Evolutionary conservation across 2,113 vertebrate genomes (phyloP), one percentile per base, ranked within the genome.

Genomic region (Montifringilla adamsi): DNA sequence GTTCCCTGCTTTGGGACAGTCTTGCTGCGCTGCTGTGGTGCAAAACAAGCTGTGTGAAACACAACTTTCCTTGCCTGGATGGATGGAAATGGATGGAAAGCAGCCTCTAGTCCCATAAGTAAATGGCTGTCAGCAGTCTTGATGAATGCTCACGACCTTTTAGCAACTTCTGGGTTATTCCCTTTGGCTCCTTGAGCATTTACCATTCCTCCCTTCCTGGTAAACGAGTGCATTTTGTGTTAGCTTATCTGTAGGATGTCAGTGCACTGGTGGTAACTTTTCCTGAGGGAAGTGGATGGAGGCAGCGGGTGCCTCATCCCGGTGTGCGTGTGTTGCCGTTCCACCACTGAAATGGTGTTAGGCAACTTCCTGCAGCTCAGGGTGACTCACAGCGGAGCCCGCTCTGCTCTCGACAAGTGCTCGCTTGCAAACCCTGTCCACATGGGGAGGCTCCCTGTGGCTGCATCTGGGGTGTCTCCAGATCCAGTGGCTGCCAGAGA

Each of bases 281-380:
- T 81, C 55, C 23, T 16, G 70, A 53, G 66, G 66, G 66, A 82
- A 37, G 84, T 15, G 22, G 68, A 28, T 15, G 21, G 73, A 85
- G 86, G 66, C 79, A 55, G 44, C 0, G 0, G 22, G 52, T 47
- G 44, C 39, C 74, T 50, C 11, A 9, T 73, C 60, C 80, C 35
- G 1, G 11, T 33, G n/a, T 4, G 22, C 2, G 33, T 72, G 46
- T 84, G 53, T 33, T 7, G 2, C 63, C 0, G 0, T 49, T 63
- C 27, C 12, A 8, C 62, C 22, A 5, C 69, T 23, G 63, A 47
- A 50, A 27, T 11, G 64, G 83, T 81, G 94, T 96, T 96, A 88
- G 92, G 95, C 83, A 96, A 95, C 88, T 96, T 94, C 95, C 95
- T 96, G 94, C 16, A 1, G 63, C 50, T 1, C 28, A 4, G 2